A percentile compares a stretch with the other conserved stretches of the same genome.
These are phyloP conservation scores for Mustela lutreola DNA, from an alignment of 2,113 vertebrate species.

Conservation along the genomic window DNA sequence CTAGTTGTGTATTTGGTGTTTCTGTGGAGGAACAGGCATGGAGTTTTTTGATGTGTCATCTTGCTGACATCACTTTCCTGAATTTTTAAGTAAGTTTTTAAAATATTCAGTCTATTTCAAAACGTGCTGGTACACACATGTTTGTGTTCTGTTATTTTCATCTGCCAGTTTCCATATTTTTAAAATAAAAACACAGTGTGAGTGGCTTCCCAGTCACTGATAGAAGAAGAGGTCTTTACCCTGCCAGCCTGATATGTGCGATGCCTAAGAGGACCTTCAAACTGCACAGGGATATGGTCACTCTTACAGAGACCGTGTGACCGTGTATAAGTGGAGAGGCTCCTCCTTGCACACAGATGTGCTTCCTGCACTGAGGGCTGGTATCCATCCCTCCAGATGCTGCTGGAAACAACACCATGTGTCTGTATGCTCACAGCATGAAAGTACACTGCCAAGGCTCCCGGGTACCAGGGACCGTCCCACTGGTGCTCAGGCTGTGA, in stretches of 20 bases:
- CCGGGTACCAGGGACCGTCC: background rate
- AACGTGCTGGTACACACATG: background rate
- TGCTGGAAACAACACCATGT: background rate
- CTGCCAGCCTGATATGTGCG: no score
- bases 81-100: background rate
- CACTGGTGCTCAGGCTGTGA: background rate
- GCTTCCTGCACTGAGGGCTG: background rate
- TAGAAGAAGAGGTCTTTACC: background rate
- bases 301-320: background rate
- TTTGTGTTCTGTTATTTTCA: background rate
- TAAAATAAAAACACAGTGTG: background rate
- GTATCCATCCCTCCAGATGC: no score
- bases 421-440: no score
- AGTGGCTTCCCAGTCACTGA: background rate
- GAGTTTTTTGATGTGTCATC: background rate
- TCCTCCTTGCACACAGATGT: background rate
- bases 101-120: background rate
- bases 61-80: background rate
- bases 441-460: background rate
- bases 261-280: background rate
- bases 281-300: background rate
- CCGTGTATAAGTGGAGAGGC: background rate
- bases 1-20: background rate
- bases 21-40: background rate
- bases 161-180: background rate